A percentile compares a stretch with the other conserved stretches of the same genome.
Conservation (phyloP, 2,113 vertebrate genomes). For the Mus spicilegus region DNA sequence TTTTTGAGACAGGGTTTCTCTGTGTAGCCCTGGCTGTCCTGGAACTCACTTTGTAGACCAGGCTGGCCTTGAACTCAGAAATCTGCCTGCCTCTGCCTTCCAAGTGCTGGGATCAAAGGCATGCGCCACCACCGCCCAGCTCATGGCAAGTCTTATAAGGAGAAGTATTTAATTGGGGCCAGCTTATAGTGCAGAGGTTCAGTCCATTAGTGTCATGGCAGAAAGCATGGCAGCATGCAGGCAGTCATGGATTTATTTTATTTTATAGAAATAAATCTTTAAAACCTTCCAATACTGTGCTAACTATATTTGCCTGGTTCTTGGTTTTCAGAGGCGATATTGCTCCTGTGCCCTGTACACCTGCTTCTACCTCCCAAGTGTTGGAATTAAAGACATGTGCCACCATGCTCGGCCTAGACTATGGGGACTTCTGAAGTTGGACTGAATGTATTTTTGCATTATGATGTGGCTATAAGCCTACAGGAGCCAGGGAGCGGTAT, state of each 20-base stretch:
- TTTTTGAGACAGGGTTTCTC: too few species aligned
- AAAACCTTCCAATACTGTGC: background rate
- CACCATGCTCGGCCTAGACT: background rate
- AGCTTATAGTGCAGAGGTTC: background rate
- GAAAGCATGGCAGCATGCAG: background rate
- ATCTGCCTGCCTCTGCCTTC: too few species aligned
- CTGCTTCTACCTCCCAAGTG: background rate
- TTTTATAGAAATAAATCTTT: background rate
- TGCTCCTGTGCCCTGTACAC: background rate
- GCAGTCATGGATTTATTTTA: background rate
- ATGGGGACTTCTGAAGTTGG: too few species aligned
- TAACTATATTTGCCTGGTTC: background rate
- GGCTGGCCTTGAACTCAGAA: too few species aligned
- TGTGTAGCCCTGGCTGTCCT: too few species aligned
- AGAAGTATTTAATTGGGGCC: background rate
- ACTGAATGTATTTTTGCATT: too few species aligned
- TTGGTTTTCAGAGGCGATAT: background rate
- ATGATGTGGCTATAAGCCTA: too few species aligned
- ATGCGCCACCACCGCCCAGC: too few species aligned
- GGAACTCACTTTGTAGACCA: too few species aligned
- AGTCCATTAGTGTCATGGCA: background rate
- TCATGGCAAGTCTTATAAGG: background rate
- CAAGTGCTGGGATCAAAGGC: too few species aligned
- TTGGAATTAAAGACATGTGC: background rate
- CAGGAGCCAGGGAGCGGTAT: too few species aligned